These are phyloP conservation scores for Zenarchopterus dispar DNA, from an alignment of 2,797 vertebrate genomes.

Conservation along the genomic window DNA sequence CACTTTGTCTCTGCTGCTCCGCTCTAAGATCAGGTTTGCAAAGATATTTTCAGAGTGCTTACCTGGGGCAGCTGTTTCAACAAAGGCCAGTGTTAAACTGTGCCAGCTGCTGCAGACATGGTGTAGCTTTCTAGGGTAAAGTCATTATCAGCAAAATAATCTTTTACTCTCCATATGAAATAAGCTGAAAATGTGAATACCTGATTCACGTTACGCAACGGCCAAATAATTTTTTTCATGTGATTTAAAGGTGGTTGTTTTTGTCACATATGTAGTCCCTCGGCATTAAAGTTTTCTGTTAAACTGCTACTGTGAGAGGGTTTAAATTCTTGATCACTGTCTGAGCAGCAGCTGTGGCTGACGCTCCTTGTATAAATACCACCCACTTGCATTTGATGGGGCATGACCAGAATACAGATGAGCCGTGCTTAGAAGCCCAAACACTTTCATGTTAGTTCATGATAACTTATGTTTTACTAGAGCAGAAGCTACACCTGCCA, in stretches of 20 bases:
- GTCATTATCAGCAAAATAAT: slow-evolving; percentile 64
- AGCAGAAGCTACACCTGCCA: slow-evolving; percentile 56
- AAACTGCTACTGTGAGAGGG: slow-evolving; percentile 31
- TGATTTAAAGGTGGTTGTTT: not conserved
- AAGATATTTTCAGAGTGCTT: slow-evolving; percentile 69
- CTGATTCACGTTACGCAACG: slow-evolving; percentile 69
- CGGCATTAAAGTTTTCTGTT: slow-evolving; percentile 37
- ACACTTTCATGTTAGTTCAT: slow-evolving; percentile 36
- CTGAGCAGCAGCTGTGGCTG: slow-evolving; percentile 52
- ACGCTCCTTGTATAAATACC: slow-evolving; percentile 52
- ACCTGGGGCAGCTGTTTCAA: slow-evolving; percentile 70
- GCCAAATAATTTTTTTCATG: not conserved
- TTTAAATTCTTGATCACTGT: slow-evolving; percentile 47
- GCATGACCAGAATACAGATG: slow-evolving; percentile 66
- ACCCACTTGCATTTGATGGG: slow-evolving; percentile 42
- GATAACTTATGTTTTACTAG: slow-evolving; percentile 27
- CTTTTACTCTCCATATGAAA: slow-evolving; percentile 59
- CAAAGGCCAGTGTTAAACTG: slow-evolving; percentile 58
- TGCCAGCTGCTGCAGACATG: slow-evolving; percentile 68
- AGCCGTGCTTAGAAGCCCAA: slow-evolving; percentile 33
- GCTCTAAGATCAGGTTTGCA: slow-evolving; percentile 69
- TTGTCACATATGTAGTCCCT: slow-evolving; percentile 6
- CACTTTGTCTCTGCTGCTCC: slow-evolving; percentile 71
- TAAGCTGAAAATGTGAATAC: slow-evolving; percentile 69
- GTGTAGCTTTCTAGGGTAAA: slow-evolving; percentile 69